phyloP scores from a whole-genome alignment of 2,113 vertebrate species.

The Sceloporus undulatus region DNA sequence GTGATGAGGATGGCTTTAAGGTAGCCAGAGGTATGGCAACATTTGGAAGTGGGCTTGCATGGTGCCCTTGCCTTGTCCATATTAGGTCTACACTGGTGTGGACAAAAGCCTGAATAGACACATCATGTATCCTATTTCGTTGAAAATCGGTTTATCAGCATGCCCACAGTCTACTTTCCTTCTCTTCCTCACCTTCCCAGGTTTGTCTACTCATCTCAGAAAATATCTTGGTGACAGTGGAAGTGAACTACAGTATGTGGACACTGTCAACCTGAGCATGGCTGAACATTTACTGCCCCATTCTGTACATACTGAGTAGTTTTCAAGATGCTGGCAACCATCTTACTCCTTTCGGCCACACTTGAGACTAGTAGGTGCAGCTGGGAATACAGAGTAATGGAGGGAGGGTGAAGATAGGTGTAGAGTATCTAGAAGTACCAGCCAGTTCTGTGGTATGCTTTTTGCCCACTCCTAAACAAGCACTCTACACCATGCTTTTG shows the following conservation, averaged over 20 bases:
- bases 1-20: too few species aligned
- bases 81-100: too few species aligned
- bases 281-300: not conserved
- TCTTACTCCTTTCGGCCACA: not conserved
- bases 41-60: too few species aligned
- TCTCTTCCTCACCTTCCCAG: not conserved
- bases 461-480: not conserved
- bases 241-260: not conserved
- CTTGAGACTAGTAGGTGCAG: not conserved
- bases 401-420: not conserved
- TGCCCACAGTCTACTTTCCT: not conserved
- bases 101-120: too few species aligned
- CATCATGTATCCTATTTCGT: not conserved
- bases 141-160: not conserved
- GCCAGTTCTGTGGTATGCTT: not conserved
- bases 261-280: not conserved
- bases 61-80: too few species aligned
- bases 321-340: not conserved
- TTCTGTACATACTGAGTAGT: not conserved
- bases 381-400: not conserved
- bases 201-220: not conserved
- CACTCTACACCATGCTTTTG: not conserved
- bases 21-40: too few species aligned
- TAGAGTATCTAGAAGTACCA: not conserved
- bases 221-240: slow-evolving; percentile 1